Base-by-base conservation (phyloP, 1,140 invertebrate species). In the Vanessa tameamea region DNA sequence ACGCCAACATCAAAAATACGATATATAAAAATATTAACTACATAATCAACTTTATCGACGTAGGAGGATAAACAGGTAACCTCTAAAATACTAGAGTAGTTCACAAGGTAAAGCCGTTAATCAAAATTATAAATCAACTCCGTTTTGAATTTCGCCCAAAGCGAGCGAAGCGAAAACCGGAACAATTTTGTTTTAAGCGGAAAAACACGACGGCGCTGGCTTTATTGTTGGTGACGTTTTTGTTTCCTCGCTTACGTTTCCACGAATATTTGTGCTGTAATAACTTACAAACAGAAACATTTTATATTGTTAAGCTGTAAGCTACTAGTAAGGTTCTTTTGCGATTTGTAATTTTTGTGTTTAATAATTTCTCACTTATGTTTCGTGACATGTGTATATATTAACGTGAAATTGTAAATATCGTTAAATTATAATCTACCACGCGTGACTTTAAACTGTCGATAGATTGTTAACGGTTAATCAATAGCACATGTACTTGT, bases 101-200 rank as follows among this genome's bases (percentile, higher is more conserved):
- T 47, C 14, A n/a, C 37, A 23, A 72, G 63, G 70, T 72, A 59
- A 66, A 53, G 23, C 64, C 70, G 70, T 72, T 72, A 72, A 72
- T 72, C 70, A 72, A 72, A 72, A 72, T 72, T 72, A 66, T 72
- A 72, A 72, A 72, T 72, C 70, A 72, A 66, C 70, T 72, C 20
- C 50, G 70, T 72, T 72, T 72, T 72, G 70, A 72, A 72, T 72
- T 72, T 72, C 64, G 53, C 63, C 63, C 15, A 66, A 66, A 59
- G 50, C 63, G 61, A 59, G 59, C 69, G 70, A 72, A 48, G 70
- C 70, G 70, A 72, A 72, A 66, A 64, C 70, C 70, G 70, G 70
- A 72, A 72, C 70, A 72, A 66, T 72, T 72, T 66, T 72, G 70
- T 72, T 72, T 66, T 48, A 72, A 65, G 70, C 59, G 70, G 70